Evolutionary conservation across 2,797 vertebrate genomes (phyloP).

Genomic region (Halcyon smyrnensis): DNA sequence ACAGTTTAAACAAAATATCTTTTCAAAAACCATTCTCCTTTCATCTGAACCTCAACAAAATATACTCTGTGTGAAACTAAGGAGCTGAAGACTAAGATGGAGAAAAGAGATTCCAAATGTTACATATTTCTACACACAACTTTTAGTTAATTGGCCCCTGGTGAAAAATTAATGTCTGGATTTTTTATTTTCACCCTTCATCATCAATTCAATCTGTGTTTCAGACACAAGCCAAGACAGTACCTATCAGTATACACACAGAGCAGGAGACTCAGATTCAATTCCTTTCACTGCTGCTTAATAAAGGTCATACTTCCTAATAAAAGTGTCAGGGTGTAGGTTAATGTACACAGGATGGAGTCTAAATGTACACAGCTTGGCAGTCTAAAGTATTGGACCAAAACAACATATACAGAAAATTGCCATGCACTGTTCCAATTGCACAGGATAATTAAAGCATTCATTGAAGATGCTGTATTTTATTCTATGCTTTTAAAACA

Average conservation of each 20-base stretch:
- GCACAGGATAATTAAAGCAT: background rate
- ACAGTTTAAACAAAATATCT: background rate
- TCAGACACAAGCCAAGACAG: background rate
- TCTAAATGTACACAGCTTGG: too few species aligned
- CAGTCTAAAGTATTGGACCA: background rate
- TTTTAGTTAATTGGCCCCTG: background rate
- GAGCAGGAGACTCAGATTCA: background rate
- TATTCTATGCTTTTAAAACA: background rate
- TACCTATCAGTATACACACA: background rate
- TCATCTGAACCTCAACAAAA: background rate
- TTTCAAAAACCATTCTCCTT: background rate
- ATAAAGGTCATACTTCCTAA: background rate
- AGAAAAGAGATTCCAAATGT: background rate
- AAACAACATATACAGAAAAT: background rate
- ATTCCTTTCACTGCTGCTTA: background rate
- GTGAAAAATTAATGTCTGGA: background rate
- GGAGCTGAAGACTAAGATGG: background rate
- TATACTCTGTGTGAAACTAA: background rate
- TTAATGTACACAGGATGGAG: background rate
- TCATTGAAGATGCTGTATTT: background rate
- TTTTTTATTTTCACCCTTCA: background rate
- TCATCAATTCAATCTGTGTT: background rate
- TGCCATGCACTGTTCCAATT: background rate
- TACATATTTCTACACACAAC: fast-evolving
- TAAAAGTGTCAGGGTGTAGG: background rate